These are phyloP conservation scores for Struthio camelus DNA, from an alignment of 2,113 vertebrate genomes.

Conservation along the genomic window DNA sequence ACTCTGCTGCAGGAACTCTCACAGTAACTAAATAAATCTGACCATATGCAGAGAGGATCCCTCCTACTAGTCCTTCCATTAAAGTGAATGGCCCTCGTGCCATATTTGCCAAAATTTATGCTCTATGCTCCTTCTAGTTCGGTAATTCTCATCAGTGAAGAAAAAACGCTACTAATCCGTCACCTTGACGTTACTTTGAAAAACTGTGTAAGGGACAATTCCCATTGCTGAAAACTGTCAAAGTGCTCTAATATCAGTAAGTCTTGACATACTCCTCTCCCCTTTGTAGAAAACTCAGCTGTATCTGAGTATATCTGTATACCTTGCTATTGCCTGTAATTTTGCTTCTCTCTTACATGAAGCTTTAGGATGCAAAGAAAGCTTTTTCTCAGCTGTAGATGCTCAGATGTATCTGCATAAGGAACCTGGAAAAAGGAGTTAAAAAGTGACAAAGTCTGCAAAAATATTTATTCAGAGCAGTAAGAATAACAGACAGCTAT, in stretches of 20 bases:
- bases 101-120: not conserved
- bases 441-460: not conserved
- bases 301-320: not conserved
- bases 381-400: not conserved
- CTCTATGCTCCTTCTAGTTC: not conserved
- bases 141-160: not conserved
- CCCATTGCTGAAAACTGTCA: not conserved
- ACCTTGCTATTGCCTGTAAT: not conserved
- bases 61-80: not conserved
- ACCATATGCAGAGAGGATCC: not conserved
- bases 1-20: not conserved
- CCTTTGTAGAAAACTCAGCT: not conserved
- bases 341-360: not conserved
- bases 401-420: no score
- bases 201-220: not conserved
- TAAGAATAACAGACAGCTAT: not conserved
- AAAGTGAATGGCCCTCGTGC: not conserved
- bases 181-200: not conserved
- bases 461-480: not conserved
- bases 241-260: not conserved
- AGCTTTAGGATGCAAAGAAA: not conserved
- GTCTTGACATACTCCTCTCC: not conserved
- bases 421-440: no score
- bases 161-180: not conserved
- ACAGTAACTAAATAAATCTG: not conserved